phyloP scores from a whole-genome alignment of 2,888 invertebrate species.

The Ochropleura plecta region DNA sequence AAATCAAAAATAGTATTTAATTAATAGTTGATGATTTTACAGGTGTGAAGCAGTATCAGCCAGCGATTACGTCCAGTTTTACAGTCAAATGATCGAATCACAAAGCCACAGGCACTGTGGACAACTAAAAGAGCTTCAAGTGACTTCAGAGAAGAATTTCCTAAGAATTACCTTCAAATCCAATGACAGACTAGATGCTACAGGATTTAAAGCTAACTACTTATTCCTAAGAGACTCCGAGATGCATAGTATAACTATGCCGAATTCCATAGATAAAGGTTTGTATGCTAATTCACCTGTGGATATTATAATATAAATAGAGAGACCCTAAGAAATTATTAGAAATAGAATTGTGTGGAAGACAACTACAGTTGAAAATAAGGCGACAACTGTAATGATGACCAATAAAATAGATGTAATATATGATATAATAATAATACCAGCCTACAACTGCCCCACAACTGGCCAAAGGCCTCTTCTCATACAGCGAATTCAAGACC shows the following conservation, averaged over 20 bases:
- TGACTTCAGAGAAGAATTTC: constrained; percentile 96
- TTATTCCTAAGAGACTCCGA: constrained; percentile 94
- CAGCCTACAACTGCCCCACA: no score
- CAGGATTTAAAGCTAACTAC: constrained; percentile 98
- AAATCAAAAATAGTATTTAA: no score
- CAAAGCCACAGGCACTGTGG: constrained; percentile 97
- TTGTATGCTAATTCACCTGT: constrained; percentile 18
- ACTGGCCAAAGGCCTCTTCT: no score
- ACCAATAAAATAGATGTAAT: no score
- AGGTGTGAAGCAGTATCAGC: constrained; percentile 97
- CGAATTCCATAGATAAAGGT: constrained; percentile 78
- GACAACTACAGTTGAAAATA: background rate
- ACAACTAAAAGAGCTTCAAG: constrained; percentile 93
- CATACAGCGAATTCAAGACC: no score
- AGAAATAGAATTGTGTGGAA: background rate
- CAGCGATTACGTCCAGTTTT: constrained; percentile 98
- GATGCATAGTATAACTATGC: constrained; percentile 85
- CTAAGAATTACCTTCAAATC: constrained; percentile 98
- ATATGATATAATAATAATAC: no score
- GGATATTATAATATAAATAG: background rate
- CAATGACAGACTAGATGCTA: constrained; percentile 97
- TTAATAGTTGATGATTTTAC: constrained; percentile 56
- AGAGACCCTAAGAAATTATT: background rate
- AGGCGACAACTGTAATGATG: background rate
- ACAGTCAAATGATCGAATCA: constrained; percentile 96